Evolutionary conservation across 2,113 vertebrate genomes (phyloP).

Genomic region (Hystrix cristata): DNA sequence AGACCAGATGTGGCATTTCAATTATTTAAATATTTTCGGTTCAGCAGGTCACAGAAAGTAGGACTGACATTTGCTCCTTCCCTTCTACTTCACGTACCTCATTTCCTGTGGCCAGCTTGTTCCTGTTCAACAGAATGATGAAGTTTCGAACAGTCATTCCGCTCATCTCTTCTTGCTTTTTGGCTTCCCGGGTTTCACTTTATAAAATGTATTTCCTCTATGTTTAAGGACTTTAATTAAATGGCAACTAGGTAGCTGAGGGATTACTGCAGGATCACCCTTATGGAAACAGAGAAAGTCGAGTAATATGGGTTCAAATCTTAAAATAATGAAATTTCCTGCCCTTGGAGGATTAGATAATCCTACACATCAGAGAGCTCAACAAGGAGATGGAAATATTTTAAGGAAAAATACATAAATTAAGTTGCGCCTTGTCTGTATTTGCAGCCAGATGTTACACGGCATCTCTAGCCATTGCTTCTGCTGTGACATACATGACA

Average conservation of each 20-base stretch:
- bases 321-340: constrained; percentile 74
- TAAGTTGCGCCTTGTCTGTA: neutral
- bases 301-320: constrained; percentile 67
- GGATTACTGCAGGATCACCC: constrained; percentile 38
- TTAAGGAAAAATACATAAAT: constrained; percentile 41
- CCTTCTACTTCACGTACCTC: neutral
- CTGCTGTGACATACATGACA: constrained; percentile 39
- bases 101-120: neutral
- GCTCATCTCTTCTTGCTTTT: neutral
- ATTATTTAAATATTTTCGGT: constrained; percentile 56
- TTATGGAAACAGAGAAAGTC: constrained; percentile 52
- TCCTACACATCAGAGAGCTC: neutral
- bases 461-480: neutral
- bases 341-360: constrained; percentile 33
- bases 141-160: neutral
- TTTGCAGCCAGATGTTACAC: neutral
- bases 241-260: constrained; percentile 53
- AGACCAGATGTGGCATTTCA: neutral
- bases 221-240: constrained; percentile 69
- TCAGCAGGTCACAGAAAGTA: neutral
- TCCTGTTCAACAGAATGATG: neutral
- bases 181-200: neutral
- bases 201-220: constrained; percentile 47
- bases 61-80: neutral
- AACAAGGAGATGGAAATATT: constrained; percentile 59